phyloP scores from a whole-genome alignment of 2,888 invertebrate genomes.

The Drosophila mettleri region DNA sequence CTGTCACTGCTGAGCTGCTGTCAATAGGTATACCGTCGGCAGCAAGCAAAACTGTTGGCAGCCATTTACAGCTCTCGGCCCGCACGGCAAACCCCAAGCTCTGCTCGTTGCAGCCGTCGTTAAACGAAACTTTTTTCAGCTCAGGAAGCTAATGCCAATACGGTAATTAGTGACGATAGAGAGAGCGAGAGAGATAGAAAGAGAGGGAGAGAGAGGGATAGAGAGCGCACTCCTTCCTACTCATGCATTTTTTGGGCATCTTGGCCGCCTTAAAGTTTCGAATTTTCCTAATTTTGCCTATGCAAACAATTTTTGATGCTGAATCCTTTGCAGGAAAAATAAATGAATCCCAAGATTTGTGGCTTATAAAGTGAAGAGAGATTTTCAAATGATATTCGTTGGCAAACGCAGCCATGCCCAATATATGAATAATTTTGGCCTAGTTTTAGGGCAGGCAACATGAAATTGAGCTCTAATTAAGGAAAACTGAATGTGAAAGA shows the following conservation, averaged over 20 bases:
- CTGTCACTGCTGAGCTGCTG: constrained; percentile 36
- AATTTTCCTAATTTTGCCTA: too few species aligned
- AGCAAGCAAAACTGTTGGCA: constrained; percentile 28
- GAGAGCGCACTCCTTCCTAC: background rate
- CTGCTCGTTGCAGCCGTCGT: constrained; percentile 6
- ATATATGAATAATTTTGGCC: background rate
- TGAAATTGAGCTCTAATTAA: background rate
- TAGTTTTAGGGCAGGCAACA: background rate
- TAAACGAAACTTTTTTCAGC: constrained; percentile 19
- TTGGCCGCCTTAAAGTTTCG: background rate
- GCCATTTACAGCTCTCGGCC: constrained; percentile 23
- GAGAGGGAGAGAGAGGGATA: too few species aligned
- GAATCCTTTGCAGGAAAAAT: background rate
- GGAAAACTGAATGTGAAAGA: too few species aligned
- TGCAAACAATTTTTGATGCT: background rate
- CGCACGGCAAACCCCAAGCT: background rate
- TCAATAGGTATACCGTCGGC: constrained; percentile 52
- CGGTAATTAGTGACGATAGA: constrained; percentile 31
- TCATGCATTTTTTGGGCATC: background rate
- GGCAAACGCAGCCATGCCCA: background rate
- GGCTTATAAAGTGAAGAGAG: background rate
- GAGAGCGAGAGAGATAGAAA: background rate
- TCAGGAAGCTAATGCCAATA: constrained; percentile 34
- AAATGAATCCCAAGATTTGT: background rate
- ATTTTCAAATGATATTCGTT: background rate